A percentile compares a stretch with the other conserved stretches of the same genome.
These are phyloP conservation scores for Rhabdomys pumilio DNA, from an alignment of 2,797 vertebrate genomes.

Conservation along the genomic window DNA sequence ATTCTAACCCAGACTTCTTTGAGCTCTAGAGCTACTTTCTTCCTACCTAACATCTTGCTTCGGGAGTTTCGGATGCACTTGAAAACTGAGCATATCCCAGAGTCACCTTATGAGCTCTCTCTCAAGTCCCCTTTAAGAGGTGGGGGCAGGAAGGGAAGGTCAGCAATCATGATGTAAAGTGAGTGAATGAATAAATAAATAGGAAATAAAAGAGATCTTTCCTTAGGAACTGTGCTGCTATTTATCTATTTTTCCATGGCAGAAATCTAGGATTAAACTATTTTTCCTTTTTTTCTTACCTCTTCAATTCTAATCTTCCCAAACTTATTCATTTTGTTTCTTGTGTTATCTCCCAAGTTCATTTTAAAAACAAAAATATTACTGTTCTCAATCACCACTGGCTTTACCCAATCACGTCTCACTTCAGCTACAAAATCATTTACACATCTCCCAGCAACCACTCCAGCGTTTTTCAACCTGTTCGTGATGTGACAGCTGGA, in stretches of 20 bases:
- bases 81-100: neutral
- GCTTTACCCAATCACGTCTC: neutral
- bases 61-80: conserved; percentile 27
- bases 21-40: neutral
- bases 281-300: neutral
- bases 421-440: conserved; percentile 23
- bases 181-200: neutral
- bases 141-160: neutral
- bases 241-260: conserved; percentile 12
- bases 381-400: neutral
- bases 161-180: neutral
- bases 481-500: neutral
- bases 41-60: neutral
- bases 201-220: neutral
- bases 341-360: neutral
- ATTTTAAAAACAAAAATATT: neutral
- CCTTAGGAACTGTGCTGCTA: conserved; percentile 23
- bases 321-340: neutral
- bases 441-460: neutral
- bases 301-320: conserved; percentile 42
- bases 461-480: neutral
- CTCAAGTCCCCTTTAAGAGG: neutral
- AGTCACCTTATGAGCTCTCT: neutral
- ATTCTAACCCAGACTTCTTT: neutral
- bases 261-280: conserved; percentile 47